A percentile compares a stretch with the other conserved stretches of the same genome.
Conservation (phyloP, 2,888 invertebrate genomes). For the Achlya flavicornis region DNA sequence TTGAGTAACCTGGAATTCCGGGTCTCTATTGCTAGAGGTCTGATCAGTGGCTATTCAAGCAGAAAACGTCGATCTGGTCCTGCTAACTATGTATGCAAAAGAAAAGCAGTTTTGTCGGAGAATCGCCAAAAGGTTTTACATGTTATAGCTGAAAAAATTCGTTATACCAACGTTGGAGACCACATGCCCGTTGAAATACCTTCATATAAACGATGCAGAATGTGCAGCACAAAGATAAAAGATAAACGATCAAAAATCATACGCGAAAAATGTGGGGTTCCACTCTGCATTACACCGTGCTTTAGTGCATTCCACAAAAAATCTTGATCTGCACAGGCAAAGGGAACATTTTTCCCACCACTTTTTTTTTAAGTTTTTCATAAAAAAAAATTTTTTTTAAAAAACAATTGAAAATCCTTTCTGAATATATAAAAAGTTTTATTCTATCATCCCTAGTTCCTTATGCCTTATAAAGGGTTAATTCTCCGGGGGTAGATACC, state of each 20-base stretch:
- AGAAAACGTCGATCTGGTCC: too few relatives aligned
- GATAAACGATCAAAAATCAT: slow-evolving; percentile 19
- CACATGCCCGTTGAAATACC: slow-evolving; percentile 25
- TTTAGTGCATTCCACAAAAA: not conserved
- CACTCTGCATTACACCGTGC: not conserved
- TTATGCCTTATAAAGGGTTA: too few relatives aligned
- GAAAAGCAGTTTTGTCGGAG: slow-evolving; percentile 22
- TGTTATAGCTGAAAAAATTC: slow-evolving; percentile 30
- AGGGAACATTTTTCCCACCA: too few relatives aligned
- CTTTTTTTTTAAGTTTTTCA: too few relatives aligned
- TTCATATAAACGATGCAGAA: slow-evolving; percentile 15
- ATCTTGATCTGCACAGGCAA: not conserved
- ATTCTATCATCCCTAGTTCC: too few relatives aligned
- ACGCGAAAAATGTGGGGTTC: slow-evolving; percentile 14
- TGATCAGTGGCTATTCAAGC: slow-evolving; percentile 19
- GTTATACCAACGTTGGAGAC: slow-evolving; percentile 30
- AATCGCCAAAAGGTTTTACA: slow-evolving; percentile 22
- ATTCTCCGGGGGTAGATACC: too few relatives aligned
- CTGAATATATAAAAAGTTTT: too few relatives aligned
- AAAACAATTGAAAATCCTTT: too few relatives aligned
- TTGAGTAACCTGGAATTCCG: slow-evolving; percentile 34
- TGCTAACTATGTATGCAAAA: too few relatives aligned
- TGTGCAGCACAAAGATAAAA: slow-evolving; percentile 19
- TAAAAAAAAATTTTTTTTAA: too few relatives aligned
- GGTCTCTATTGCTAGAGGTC: slow-evolving; percentile 28